Conservation (phyloP, 2,888 invertebrate species). For the Mythimna lalbum region DNA sequence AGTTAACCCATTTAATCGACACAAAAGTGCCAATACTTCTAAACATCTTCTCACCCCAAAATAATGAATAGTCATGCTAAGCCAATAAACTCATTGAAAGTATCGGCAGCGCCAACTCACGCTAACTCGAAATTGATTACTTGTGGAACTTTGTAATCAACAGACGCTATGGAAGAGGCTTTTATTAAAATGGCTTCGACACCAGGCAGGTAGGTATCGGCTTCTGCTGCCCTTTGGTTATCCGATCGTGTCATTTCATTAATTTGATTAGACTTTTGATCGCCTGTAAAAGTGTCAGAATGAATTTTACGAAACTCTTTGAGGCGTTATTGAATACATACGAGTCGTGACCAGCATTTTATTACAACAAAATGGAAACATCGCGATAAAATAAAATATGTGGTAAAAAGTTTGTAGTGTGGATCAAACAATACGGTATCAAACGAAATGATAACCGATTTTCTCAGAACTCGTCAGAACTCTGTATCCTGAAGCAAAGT, state of each 20-base stretch:
- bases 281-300: conserved; percentile 5
- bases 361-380: background rate
- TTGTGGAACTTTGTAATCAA: conserved; percentile 65
- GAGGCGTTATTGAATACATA: background rate
- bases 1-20: conserved; percentile 25
- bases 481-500: conserved; percentile 32
- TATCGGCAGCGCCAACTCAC: conserved; percentile 55
- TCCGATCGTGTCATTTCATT: conserved; percentile 54
- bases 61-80: conserved; percentile 60
- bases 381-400: background rate
- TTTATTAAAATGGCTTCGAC: conserved; percentile 52
- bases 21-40: conserved; percentile 42
- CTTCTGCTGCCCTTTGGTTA: conserved; percentile 52
- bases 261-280: conserved; percentile 44
- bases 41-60: conserved; percentile 44
- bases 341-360: background rate
- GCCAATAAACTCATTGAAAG: conserved; percentile 62
- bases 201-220: conserved; percentile 9
- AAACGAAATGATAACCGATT: conserved; percentile 35
- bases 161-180: conserved; percentile 51
- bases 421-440: conserved; percentile 36
- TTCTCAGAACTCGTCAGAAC: conserved; percentile 14
- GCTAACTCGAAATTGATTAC: conserved; percentile 65
- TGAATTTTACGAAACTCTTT: background rate
- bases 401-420: background rate